Evolutionary conservation across 2,797 vertebrate genomes (phyloP), one percentile per base, ranked within the genome.

Genomic region (Rousettus madagascariensis): DNA sequence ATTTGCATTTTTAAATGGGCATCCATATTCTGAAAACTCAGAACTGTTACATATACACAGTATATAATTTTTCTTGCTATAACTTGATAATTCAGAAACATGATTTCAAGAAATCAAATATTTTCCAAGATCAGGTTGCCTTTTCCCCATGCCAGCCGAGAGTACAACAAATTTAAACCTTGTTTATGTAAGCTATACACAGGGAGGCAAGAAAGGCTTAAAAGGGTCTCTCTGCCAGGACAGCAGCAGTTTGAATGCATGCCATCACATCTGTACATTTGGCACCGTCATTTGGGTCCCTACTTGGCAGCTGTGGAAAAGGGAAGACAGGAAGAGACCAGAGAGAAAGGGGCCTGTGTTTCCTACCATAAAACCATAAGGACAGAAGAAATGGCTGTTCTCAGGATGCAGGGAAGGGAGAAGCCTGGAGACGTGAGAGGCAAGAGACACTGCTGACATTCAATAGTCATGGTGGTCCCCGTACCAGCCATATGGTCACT

Each of bases 131-230:
- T 90, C n/a, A 86, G 55, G 28, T 36, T 79, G 41, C 82, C 75
- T 77, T 75, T 63, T n/a, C 69, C 66, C 63, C 41, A 43, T 33
- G 30, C 36, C 72, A 94, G 49, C 78, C 57, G 88, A 94, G 43
- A 90, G 22, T 55, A 92, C 2, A n/a, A 91, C 55, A 74, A 90
- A 96, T 93, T 74, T 95, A 96, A 96, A 92, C 57, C 65, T 86
- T 77, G 74, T 63, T 97, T 95, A 95, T 90, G 46, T 90, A 96
- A 95, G 51, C 51, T 33, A 61, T 65, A 41, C 51, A 68, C 49
- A 68, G 86, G 11, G 49, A 92, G 30, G 87, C 80, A 94, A 94
- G 92, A 61, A 78, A 53, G 69, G 43, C 41, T 82, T 68, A 84
- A 15, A 51, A n/a, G 49, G 84, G 65, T 86, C 59, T 92, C 41